phyloP scores from a whole-genome alignment of 2,888 invertebrate species.

The Lasioglossum oenotherae region DNA sequence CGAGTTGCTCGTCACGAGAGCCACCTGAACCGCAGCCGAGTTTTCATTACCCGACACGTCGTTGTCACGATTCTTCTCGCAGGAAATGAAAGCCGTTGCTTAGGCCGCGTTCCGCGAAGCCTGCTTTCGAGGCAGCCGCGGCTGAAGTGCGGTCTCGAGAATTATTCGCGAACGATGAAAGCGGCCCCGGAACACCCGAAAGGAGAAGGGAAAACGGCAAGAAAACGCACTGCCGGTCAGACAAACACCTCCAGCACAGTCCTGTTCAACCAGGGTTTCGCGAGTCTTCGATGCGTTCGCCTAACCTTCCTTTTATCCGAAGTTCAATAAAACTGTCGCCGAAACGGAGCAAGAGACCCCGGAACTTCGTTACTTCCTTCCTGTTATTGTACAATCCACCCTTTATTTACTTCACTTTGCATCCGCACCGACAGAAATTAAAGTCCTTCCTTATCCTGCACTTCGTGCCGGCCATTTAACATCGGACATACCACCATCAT shows the following conservation, averaged over 20 bases:
- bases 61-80: constrained; percentile 52
- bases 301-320: background rate
- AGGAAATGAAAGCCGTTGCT: constrained; percentile 58
- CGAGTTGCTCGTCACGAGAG: constrained; percentile 15
- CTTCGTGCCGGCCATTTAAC: constrained; percentile 17
- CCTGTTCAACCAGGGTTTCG: background rate
- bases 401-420: constrained; percentile 37
- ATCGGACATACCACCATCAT: too few species aligned
- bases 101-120: constrained; percentile 22
- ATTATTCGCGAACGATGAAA: constrained; percentile 41
- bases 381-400: constrained; percentile 29
- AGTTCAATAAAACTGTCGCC: constrained; percentile 37
- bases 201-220: background rate
- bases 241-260: background rate
- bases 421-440: constrained; percentile 41
- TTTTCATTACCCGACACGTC: constrained; percentile 61
- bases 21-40: constrained; percentile 31
- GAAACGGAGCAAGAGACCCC: background rate
- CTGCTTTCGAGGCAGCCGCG: constrained; percentile 21
- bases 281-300: background rate
- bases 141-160: constrained; percentile 5
- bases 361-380: constrained; percentile 41
- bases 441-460: constrained; percentile 28
- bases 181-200: background rate
- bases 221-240: background rate